Evolutionary conservation across 1,140 invertebrate genomes (phyloP), one percentile per base, ranked within the genome.

Genomic region (Prorops nasuta): DNA sequence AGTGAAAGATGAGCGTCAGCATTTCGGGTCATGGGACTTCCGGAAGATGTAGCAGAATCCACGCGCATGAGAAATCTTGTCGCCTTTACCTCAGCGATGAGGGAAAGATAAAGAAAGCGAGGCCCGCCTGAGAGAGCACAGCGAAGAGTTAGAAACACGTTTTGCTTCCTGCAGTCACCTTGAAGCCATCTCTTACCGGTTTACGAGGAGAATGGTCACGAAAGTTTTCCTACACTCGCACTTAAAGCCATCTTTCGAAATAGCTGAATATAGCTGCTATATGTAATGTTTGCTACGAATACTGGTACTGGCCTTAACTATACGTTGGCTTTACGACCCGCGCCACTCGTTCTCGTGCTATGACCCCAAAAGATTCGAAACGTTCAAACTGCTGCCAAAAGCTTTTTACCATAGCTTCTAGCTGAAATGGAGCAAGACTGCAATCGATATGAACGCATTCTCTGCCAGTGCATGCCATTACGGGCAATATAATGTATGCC

Each of bases 231-330:
- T 62, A 51, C 38, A 44, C 35, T 52, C 37, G 40, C 52, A 52
- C 44, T 58, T 52, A 58, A 58, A 62, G 59, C 56, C 60, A 62
- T 62, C 50, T 44, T 51, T 51, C 44, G 51, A 49, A 62, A 62
- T 60, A 56, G 52, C 31, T 40, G 49, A 37, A 47, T 51, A 38
- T 49, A 53, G 43, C 10, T 50, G 45, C 24, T 54, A n/a, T n/a
- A n/a, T n/a, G 44, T 52, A 58, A 63, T 55, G 51, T 45, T 44
- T 58, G 47, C 55, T 63, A 55, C 40, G 44, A 49, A 49, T 59
- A 60, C 39, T 8, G 12, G 39, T 3, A 16, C 6, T 16, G 43
- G 15, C n/a, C n/a, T n/a, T n/a, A n/a, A 36, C 2, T 19, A 45
- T 41, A 46, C 46, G 35, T 40, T 39, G 39, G 47, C 56, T 51